Base-by-base conservation (phyloP, 2,888 invertebrate genomes). In the Amphipyra berbera region DNA sequence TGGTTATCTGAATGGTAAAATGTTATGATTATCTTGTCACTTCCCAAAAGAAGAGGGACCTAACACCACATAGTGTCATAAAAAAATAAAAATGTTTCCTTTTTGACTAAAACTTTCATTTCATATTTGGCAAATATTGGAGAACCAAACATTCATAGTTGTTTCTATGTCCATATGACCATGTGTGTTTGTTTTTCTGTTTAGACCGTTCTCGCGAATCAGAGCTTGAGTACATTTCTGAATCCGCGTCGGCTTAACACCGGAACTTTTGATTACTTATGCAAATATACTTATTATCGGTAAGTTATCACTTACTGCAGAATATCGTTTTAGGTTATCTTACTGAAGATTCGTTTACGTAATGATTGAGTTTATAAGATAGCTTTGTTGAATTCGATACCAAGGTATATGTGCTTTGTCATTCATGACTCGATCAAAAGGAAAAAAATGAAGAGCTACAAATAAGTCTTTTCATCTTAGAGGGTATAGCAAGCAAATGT, bases 71-170 rank as follows among this genome's bases (percentile, higher is more conserved):
- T n/a, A 2, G 21, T 21, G 21, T 21, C 3, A 21, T 21, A 21
- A 21, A 21, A n/a, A 21, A 21, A 21, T 21, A 21, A 21, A 21
- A 21, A 21, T 45, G 12, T 55, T 48, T 61, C 42, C 21, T 46
- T 55, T 69, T 46, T 64, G 4, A 40, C 56, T 58, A 38, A 59
- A 68, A 68, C 72, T 78, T 75, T 72, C 73, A 12, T 59, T 55
- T 62, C 42, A 48, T 33, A 68, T 64, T 66, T 62, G 12, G 59
- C 68, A 70, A 73, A 64, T 63, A 68, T 77, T 68, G 59, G 53
- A 50, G 52, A 68, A 50, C n/a, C 14, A 13, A 40, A 27, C 42
- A 53, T 56, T 44, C 46, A 15, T 48, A 37, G 9, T 38, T 42
- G 48, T 41, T 42, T 69, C 21, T 55, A 6, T 62, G 41, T 47